Evolutionary conservation across 2,888 invertebrate species (phyloP), one percentile per base, ranked within the genome.

Genomic region (Lochmaea capreae): DNA sequence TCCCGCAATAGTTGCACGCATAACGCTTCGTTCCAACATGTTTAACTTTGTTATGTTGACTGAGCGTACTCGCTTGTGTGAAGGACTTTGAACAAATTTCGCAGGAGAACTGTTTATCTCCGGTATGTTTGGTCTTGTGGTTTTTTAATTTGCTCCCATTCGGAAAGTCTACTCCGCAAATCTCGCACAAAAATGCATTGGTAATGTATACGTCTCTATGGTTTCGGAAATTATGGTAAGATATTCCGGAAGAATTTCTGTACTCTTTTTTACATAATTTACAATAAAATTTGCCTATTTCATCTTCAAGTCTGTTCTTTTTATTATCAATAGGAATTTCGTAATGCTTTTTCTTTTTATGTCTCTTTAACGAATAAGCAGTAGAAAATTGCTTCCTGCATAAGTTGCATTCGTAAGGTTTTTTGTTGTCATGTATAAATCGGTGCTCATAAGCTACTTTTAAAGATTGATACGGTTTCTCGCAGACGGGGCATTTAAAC

Each of bases 21-120:
- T 80, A 82, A 8, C 82, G 82, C 65, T 90, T 89, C 86, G 75
- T 77, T 1, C 82, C 82, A 83, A 79, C 82, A 81, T 54, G n/a
- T 39, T 39, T 39, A 10, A 69, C 76, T 33, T 46, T 46, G 18
- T 79, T 68, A 54, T 83, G 83, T 65, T 81, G 80, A n/a, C 80
- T 82, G n/a, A 83, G 67, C n/a, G 75, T 69, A n/a, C 74, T 46
- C 18, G 75, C 76, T 16, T 72, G 71, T 11, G 75, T 75, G 58
- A 77, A 77, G n/a, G 67, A 65, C 68, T 78, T 78, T n/a, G 52
- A 69, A 52, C 73, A 73, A 16, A 69, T 58, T 10, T 69, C 33
- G 39, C 73, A 73, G 2, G 73, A 69, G 11, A 52, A 65, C 8
- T 16, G 18, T 16, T 67, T 74, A 16, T 75, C 67, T 9, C 49